Evolutionary conservation across 2,888 invertebrate genomes (phyloP).

Genomic region (Dicranocentrus wangi): DNA sequence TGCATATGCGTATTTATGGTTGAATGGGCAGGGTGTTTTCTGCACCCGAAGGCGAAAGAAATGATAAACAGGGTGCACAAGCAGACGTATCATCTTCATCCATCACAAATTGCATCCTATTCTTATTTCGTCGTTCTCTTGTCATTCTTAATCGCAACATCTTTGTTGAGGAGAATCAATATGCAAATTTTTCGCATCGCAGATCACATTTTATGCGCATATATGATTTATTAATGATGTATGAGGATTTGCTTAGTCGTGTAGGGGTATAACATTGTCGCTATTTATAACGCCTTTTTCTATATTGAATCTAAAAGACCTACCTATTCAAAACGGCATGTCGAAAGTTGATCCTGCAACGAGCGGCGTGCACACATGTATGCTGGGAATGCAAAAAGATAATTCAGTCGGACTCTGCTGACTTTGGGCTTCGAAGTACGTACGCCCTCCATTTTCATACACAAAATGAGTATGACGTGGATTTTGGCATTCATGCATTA

Average conservation of each 20-base stretch:
- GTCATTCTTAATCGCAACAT: not conserved
- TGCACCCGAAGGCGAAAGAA: constrained; percentile 4
- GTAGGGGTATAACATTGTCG: constrained; percentile 31
- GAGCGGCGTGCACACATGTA: too few relatives aligned
- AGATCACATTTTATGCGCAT: too few relatives aligned
- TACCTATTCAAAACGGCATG: too few relatives aligned
- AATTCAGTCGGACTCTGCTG: too few relatives aligned
- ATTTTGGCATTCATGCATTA: not conserved
- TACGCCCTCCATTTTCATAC: not conserved
- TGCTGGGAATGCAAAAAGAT: too few relatives aligned
- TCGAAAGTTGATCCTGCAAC: too few relatives aligned
- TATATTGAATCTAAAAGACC: too few relatives aligned
- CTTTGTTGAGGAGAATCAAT: constrained; percentile 20
- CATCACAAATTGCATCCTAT: constrained; percentile 42
- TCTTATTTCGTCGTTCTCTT: constrained; percentile 5
- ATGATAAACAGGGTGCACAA: not conserved
- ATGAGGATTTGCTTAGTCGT: too few relatives aligned
- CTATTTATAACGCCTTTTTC: constrained; percentile 34
- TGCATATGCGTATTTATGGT: not conserved
- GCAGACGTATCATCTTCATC: constrained; percentile 31
- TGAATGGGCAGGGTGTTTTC: constrained; percentile 3
- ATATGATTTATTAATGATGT: too few relatives aligned
- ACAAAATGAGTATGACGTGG: too few relatives aligned
- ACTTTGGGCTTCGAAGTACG: too few relatives aligned
- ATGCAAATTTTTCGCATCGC: constrained; percentile 34